Conservation (phyloP, 1,140 invertebrate genomes). For the Mercenaria mercenaria region DNA sequence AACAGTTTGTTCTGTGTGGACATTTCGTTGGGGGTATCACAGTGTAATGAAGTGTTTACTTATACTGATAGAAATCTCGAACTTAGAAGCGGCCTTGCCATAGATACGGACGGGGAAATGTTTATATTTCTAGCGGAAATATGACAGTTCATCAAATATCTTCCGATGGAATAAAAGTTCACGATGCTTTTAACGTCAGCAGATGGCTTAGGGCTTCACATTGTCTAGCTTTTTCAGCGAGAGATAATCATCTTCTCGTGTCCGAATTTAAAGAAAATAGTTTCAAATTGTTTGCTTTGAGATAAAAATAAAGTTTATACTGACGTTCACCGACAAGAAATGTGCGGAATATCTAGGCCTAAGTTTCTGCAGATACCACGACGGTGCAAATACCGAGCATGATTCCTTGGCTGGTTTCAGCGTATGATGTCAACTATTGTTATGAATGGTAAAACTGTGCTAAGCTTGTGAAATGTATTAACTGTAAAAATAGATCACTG, state of each 20-base stretch:
- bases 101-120: constrained; percentile 25
- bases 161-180: background rate
- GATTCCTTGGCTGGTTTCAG: no score
- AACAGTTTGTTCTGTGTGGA: constrained; percentile 33
- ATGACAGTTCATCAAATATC: constrained; percentile 43
- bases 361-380: no score
- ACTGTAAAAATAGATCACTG: no score
- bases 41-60: background rate
- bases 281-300: constrained; percentile 30
- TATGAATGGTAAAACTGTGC: no score
- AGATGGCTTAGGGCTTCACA: constrained; percentile 14
- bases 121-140: constrained; percentile 47
- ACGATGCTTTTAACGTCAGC: constrained; percentile 9
- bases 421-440: no score
- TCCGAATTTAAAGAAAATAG: constrained; percentile 46
- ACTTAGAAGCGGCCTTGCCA: constrained; percentile 15
- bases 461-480: no score
- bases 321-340: no score
- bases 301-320: no score
- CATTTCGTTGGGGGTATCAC: background rate
- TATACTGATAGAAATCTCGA: constrained; percentile 45
- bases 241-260: constrained; percentile 19
- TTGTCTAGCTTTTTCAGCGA: background rate
- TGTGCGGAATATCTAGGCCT: no score
- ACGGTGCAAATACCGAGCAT: no score